Base-by-base conservation (phyloP, 2,113 vertebrate genomes). In the Salvelinus namaycush region DNA sequence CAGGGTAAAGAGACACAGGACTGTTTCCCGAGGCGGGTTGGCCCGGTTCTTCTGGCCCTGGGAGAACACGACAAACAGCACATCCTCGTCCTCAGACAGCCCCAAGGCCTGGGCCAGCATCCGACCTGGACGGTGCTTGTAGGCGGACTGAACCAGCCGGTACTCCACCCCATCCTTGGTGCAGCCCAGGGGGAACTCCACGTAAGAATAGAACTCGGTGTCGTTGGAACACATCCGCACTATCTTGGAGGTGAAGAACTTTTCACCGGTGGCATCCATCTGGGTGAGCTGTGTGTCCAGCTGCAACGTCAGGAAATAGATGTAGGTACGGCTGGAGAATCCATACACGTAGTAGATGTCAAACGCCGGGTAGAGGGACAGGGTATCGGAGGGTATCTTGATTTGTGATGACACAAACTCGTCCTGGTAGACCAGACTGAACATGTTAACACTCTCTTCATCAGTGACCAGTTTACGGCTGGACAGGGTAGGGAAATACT, bases 351-450 rank as follows among this genome's bases (percentile, higher is more conserved):
- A 97, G 90, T 96, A 97, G 87, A 97, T 97, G 83, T 97, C 96
- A 1, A 97, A 97, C 80, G 95, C 95, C 0, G 96, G 96, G 86
- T 97, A 95, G 5, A 95, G 86, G 1, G 96, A 96, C 73, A 97
- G 88, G 0, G 96, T 97, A 89, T 97, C 96, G 0, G 96, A 97
- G 0, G 96, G 96, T 75, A 97, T 96, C 84, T 96, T 96, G 89
- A 97, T 96, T 85, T 97, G 96, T 0, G 96, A 97, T 1, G 96
- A 97, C 0, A 97, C 95, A 4, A 97, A 97, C 88, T 96, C 96
- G 5, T 97, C 96, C 89, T 97, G 96, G 84, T 97, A 96, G 24
- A 96, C 90, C 77, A 97, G 91, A 1, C 94, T 95, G 87, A 97
- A 97, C 96, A 97, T 97, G 80, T 94, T 92, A 0, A 91, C 91